phyloP scores from a whole-genome alignment of 2,797 vertebrate genomes.

The Ibycter americanus region DNA sequence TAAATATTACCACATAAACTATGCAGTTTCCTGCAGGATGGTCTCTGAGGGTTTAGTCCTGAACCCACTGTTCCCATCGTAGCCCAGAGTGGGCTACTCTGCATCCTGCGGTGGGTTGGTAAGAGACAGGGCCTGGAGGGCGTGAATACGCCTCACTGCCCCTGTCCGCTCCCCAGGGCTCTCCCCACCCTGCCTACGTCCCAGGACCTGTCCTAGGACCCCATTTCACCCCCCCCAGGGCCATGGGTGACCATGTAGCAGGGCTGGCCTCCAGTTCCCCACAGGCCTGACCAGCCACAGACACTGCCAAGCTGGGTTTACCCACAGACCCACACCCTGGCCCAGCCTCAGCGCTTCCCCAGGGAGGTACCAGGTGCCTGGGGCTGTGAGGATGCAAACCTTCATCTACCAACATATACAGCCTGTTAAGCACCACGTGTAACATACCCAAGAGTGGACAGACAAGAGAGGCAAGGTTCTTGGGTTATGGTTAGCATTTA shows the following conservation, averaged over 20 bases:
- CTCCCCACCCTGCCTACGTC: neutral
- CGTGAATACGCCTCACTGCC: neutral
- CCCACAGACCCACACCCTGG: too few relatives aligned
- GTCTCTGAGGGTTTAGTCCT: neutral
- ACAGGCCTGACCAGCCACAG: neutral
- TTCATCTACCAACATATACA: neutral
- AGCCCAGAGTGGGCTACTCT: neutral
- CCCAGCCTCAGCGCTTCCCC: too few relatives aligned
- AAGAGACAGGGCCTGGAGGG: neutral
- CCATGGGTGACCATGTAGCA: neutral
- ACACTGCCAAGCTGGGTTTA: neutral
- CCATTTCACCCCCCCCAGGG: neutral
- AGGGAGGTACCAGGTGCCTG: neutral
- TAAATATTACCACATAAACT: neutral
- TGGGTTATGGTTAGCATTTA: neutral
- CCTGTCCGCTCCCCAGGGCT: neutral
- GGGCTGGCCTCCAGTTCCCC: neutral
- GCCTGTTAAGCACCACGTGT: neutral
- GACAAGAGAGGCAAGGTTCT: neutral
- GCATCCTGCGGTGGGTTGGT: neutral
- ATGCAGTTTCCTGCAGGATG: neutral
- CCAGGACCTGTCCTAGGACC: too few relatives aligned
- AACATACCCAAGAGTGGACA: neutral
- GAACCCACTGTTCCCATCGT: neutral
- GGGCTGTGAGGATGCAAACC: neutral